Conservation (phyloP, 2,797 vertebrate species). For the Acanthis flammea region DNA sequence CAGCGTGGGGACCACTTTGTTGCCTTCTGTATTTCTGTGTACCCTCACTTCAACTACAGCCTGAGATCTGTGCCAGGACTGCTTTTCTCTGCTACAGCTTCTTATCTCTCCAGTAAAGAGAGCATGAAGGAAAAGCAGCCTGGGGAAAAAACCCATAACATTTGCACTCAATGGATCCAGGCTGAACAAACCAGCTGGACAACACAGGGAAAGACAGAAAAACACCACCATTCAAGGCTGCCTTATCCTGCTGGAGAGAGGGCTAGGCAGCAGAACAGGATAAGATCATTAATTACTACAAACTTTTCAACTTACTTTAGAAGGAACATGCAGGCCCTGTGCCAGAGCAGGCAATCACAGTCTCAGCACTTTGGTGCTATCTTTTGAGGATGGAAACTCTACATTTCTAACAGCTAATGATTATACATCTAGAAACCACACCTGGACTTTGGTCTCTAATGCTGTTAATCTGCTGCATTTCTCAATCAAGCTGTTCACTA, state of each 20-base stretch:
- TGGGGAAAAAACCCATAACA: background rate
- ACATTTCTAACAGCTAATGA: conserved; percentile 54
- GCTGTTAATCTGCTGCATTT: conserved; percentile 1
- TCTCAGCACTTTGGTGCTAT: conserved; percentile 5
- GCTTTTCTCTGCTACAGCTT: background rate
- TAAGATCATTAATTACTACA: background rate
- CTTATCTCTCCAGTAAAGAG: background rate
- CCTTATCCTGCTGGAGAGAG: background rate
- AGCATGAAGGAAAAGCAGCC: background rate
- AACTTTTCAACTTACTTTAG: background rate
- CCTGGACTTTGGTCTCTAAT: conserved; percentile 32
- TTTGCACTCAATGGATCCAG: background rate
- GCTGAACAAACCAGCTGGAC: background rate
- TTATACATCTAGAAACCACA: conserved; percentile 52
- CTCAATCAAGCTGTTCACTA: background rate
- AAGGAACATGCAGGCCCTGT: background rate
- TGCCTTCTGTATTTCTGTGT: background rate
- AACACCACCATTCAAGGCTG: background rate
- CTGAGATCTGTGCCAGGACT: background rate
- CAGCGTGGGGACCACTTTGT: background rate
- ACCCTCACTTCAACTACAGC: background rate
- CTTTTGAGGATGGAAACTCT: conserved; percentile 2
- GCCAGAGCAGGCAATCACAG: background rate
- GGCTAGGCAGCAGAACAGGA: background rate
- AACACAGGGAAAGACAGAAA: background rate